phyloP scores from a whole-genome alignment of 2,797 vertebrate species.

The Pampus argenteus region DNA sequence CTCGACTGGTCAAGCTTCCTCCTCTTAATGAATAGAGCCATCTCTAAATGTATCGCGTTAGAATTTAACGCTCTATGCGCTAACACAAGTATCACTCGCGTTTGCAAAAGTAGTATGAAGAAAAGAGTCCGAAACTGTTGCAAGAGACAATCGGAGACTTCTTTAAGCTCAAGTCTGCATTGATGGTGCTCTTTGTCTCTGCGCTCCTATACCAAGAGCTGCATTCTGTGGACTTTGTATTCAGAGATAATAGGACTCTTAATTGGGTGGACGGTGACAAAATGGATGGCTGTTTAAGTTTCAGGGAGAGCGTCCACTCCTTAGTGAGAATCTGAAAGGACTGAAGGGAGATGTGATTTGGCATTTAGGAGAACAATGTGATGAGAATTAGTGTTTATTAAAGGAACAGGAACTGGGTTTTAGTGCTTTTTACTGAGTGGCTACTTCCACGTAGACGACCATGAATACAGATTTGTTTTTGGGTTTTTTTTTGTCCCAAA shows the following conservation, averaged over 20 bases:
- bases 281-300: conserved; percentile 72
- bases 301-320: conserved; percentile 65
- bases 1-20: conserved; percentile 39
- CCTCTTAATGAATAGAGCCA: conserved; percentile 37
- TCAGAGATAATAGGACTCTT: conserved; percentile 76
- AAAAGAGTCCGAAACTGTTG: conserved; percentile 52
- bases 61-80: conserved; percentile 47
- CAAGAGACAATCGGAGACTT: conserved; percentile 44
- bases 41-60: conserved; percentile 29
- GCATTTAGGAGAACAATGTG: conserved; percentile 57
- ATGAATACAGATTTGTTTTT: conserved; percentile 50
- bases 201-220: conserved; percentile 59
- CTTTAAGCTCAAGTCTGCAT: conserved; percentile 64
- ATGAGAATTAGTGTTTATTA: conserved; percentile 59
- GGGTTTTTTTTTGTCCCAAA: not conserved
- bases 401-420: conserved; percentile 50
- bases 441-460: conserved; percentile 36
- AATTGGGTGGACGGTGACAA: conserved; percentile 75
- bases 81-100: conserved; percentile 26
- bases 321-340: conserved; percentile 60
- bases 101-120: conserved; percentile 31
- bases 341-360: conserved; percentile 64
- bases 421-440: conserved; percentile 47
- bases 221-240: conserved; percentile 75
- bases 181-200: conserved; percentile 70